Percentiles rank a stretch among this genome's conserved stretches.
Evolutionary conservation across 2,797 vertebrate genomes (phyloP).

Genomic region (Halcyon smyrnensis): DNA sequence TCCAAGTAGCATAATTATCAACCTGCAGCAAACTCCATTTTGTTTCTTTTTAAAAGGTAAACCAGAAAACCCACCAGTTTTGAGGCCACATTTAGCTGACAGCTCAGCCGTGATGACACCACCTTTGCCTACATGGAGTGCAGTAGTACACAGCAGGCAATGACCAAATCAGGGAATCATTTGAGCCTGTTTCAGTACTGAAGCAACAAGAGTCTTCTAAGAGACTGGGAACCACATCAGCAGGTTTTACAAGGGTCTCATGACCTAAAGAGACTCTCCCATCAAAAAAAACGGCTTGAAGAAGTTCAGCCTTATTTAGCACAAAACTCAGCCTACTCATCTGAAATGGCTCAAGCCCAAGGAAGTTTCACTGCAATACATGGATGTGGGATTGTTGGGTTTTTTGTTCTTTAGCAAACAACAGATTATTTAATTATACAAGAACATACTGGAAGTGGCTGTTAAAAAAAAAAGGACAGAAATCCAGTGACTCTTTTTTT

Average conservation of each 20-base stretch:
- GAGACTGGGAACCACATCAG: background rate
- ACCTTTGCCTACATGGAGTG: background rate
- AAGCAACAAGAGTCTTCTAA: background rate
- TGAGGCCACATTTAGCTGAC: background rate
- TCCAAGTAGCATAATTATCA: background rate
- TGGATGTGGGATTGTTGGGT: rapidly evolving
- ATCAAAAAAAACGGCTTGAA: background rate
- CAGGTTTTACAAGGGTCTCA: background rate
- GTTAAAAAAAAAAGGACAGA: background rate
- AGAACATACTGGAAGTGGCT: background rate
- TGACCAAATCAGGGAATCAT: background rate
- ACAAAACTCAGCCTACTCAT: background rate
- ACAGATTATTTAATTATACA: background rate
- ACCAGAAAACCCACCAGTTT: background rate
- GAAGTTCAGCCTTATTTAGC: background rate
- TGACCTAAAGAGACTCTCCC: background rate
- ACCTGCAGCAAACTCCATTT: background rate
- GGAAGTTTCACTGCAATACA: background rate
- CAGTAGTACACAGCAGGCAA: background rate
- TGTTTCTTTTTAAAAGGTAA: background rate
- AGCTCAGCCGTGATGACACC: background rate
- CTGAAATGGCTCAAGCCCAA: background rate
- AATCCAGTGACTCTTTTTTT: background rate
- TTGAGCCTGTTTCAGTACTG: background rate
- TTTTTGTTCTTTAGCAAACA: background rate